Conservation (phyloP, 2,797 vertebrate species). For the Odontamblyopus lacepedii region DNA sequence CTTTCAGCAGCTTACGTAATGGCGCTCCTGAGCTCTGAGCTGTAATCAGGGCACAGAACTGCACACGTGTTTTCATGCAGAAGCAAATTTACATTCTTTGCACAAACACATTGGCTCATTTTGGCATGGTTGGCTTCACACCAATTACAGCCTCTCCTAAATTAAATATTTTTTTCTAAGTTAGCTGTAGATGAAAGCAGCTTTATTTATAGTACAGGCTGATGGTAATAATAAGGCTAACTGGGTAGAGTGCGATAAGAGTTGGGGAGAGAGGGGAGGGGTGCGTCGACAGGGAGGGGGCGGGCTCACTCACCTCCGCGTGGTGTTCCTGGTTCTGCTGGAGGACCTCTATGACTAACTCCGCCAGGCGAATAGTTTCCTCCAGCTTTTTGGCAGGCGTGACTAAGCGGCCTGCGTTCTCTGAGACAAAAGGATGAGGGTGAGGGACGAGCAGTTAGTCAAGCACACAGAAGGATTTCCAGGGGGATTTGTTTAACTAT, state of each 20-base stretch:
- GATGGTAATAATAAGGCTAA: constrained; percentile 57
- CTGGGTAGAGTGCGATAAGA: constrained; percentile 67
- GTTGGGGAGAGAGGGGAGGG: constrained; percentile 53
- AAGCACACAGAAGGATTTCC: constrained; percentile 66
- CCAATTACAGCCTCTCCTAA: constrained; percentile 54
- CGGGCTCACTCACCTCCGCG: constrained; percentile 92
- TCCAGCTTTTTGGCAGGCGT: constrained; percentile 99
- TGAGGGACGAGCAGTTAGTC: constrained; percentile 82
- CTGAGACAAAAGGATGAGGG: constrained; percentile 92
- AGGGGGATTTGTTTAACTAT: constrained; percentile 54
- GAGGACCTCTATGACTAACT: constrained; percentile 99
- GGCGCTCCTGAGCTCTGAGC: constrained; percentile 27
- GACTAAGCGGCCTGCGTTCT: constrained; percentile 99
- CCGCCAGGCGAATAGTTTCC: constrained; percentile 98
- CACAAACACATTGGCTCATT: constrained; percentile 41
- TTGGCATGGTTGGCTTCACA: constrained; percentile 46
- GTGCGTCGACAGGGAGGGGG: constrained; percentile 60
- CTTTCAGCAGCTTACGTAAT: constrained; percentile 27
- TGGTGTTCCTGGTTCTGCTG: constrained; percentile 99
- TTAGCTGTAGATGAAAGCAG: constrained; percentile 62
- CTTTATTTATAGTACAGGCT: constrained; percentile 60
- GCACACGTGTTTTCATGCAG: constrained; percentile 38
- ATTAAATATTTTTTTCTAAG: constrained; percentile 47
- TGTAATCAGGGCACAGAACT: constrained; percentile 39
- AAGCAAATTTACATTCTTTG: constrained; percentile 45